phyloP scores from a whole-genome alignment of 2,888 invertebrate genomes.

The Aproaerema taeniolella region DNA sequence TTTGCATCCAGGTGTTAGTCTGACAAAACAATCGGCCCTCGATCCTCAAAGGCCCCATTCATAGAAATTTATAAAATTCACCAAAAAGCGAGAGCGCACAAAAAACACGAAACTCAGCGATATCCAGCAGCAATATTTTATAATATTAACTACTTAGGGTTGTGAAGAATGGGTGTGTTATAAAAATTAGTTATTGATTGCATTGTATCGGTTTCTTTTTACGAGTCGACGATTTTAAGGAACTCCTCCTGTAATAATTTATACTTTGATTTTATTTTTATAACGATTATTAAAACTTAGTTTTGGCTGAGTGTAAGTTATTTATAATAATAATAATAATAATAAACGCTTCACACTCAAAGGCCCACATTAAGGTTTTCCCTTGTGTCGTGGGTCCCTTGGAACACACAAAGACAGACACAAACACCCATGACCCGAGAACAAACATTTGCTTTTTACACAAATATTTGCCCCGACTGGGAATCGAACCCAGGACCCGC shows the following conservation, averaged over 20 bases:
- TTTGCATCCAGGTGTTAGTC: constrained; percentile 71
- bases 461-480: too few species aligned
- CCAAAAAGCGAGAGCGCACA: constrained; percentile 50
- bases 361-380: too few species aligned
- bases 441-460: too few species aligned
- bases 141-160: constrained; percentile 67
- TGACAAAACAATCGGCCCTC: constrained; percentile 74
- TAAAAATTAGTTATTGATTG: constrained; percentile 55
- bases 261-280: not conserved
- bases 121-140: constrained; percentile 64
- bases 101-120: constrained; percentile 40
- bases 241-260: constrained; percentile 29
- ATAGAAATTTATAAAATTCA: constrained; percentile 59
- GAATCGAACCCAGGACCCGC: too few species aligned
- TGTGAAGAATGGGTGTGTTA: constrained; percentile 65
- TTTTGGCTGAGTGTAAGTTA: too few species aligned
- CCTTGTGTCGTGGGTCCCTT: too few species aligned
- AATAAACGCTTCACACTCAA: too few species aligned
- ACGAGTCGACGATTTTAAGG: constrained; percentile 19
- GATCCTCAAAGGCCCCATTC: constrained; percentile 58
- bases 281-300: too few species aligned
- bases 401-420: too few species aligned
- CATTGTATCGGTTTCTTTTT: constrained; percentile 42
- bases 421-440: too few species aligned
- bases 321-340: too few species aligned